Evolutionary conservation across 2,797 vertebrate genomes (phyloP), one percentile per base, ranked within the genome.

Genomic region (Phrynocephalus guinanensis): DNA sequence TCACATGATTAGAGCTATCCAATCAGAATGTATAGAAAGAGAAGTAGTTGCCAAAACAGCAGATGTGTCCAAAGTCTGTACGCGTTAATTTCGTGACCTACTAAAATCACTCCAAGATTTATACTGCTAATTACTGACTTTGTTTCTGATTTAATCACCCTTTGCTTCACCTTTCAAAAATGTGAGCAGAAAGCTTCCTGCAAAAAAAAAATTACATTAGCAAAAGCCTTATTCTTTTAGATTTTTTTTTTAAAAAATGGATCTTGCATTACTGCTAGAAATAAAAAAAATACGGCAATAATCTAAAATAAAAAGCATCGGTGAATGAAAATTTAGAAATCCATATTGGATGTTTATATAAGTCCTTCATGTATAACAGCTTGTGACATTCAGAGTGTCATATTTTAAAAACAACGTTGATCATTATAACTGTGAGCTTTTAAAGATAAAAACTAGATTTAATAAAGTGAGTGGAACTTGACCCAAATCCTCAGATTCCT

Each of bases 41-140:
- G 92, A 92, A 91, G 86, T 33, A 86, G 94, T 95, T 97, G 97
- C 97, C 97, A 97, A 96, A 95, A 95, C 93, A 97, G 95, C 96
- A 97, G 96, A 97, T 97, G 96, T 96, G 96, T 94, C 95, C 94
- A 87, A 95, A 96, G 94, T 93, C 96, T 95, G 96, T 95, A 92
- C 91, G 91, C 85, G 95, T 96, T 97, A 95, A 96, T 96, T 96
- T 95, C 75, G 92, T 97, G 96, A 97, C 96, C 96, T 95, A 94
- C 95, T 88, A 96, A 96, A 96, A 97, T 95, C 93, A 90, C 95
- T 63, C 94, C 90, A 95, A 97, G 96, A 97, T 97, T 97, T 97
- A 97, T 96, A 93, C 88, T 91, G 94, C 95, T 96, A 96, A 97
- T 97, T 97, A 97, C 94, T 89, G 95, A 96, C 95, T 94, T 92